These are phyloP conservation scores for Ametastegia equiseti DNA, from an alignment of 2,888 invertebrate species.

Conservation along the genomic window DNA sequence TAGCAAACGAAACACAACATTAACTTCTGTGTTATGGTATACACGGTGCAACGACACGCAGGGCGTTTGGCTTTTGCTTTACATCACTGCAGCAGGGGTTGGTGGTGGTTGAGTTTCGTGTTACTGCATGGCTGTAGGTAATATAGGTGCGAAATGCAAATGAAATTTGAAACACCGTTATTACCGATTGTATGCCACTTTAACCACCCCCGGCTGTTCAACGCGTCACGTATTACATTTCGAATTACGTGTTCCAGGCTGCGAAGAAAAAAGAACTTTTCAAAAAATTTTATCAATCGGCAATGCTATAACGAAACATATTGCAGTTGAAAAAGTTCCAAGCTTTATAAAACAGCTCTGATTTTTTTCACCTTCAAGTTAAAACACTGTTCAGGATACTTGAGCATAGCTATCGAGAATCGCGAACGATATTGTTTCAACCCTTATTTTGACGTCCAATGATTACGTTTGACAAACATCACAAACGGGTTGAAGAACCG, in stretches of 20 bases:
- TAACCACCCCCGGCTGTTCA: background rate
- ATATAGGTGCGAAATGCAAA: too few relatives aligned
- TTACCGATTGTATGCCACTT: background rate
- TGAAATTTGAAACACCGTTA: slow-evolving; percentile 8
- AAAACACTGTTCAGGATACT: background rate
- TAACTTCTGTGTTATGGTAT: background rate
- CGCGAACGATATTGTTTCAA: too few relatives aligned
- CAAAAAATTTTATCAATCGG: slow-evolving; percentile 5
- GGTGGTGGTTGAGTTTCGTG: too few relatives aligned
- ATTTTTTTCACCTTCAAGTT: slow-evolving; percentile 4
- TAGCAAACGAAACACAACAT: background rate
- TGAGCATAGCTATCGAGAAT: too few relatives aligned
- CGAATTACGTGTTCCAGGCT: background rate
- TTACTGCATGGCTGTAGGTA: too few relatives aligned
- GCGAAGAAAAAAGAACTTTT: background rate
- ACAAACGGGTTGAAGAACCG: too few relatives aligned
- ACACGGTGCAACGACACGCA: too few relatives aligned
- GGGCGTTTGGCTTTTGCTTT: background rate
- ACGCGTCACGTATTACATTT: slow-evolving; percentile 6
- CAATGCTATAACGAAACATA: background rate
- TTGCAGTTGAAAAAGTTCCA: background rate
- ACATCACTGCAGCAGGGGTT: too few relatives aligned
- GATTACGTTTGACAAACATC: too few relatives aligned
- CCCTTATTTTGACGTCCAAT: too few relatives aligned
- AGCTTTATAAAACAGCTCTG: slow-evolving; percentile 7